Percentiles rank a stretch among this genome's conserved stretches.
Evolutionary conservation across 2,797 vertebrate genomes (phyloP).

Genomic region (Nyctibius grandis): DNA sequence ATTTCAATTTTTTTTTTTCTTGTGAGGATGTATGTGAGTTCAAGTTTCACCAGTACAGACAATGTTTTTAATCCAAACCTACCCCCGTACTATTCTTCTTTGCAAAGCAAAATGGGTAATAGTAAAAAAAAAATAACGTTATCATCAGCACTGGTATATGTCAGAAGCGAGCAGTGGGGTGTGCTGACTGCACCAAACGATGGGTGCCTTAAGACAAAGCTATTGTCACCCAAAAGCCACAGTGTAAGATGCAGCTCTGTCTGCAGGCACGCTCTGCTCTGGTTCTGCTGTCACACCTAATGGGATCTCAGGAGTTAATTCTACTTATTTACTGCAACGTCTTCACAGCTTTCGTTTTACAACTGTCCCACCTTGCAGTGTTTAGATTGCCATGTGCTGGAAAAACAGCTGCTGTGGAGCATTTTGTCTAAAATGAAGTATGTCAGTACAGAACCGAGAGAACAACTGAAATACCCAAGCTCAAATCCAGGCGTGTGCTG

Average conservation of each 20-base stretch:
- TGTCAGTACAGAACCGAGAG: background rate
- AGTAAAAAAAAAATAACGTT: background rate
- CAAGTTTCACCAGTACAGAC: background rate
- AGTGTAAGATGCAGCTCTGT: background rate
- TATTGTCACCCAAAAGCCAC: background rate
- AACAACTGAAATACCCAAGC: background rate
- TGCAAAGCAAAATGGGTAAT: rapidly evolving
- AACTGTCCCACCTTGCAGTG: background rate
- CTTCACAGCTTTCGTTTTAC: background rate
- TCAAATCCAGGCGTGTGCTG: rapidly evolving
- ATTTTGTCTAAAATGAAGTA: background rate
- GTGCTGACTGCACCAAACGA: rapidly evolving
- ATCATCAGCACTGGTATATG: background rate
- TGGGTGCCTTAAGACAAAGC: too few relatives aligned
- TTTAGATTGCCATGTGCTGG: background rate
- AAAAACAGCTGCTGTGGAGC: background rate
- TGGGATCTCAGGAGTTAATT: background rate
- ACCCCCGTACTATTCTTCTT: background rate
- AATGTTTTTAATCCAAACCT: background rate
- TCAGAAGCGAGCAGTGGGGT: rapidly evolving
- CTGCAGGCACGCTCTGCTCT: rapidly evolving
- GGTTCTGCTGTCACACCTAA: background rate
- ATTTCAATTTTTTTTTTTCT: too few relatives aligned
- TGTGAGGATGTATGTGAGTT: background rate
- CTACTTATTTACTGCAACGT: background rate